Evolutionary conservation across 2,888 invertebrate genomes (phyloP).

Genomic region (Neoitamus cyanurus): DNA sequence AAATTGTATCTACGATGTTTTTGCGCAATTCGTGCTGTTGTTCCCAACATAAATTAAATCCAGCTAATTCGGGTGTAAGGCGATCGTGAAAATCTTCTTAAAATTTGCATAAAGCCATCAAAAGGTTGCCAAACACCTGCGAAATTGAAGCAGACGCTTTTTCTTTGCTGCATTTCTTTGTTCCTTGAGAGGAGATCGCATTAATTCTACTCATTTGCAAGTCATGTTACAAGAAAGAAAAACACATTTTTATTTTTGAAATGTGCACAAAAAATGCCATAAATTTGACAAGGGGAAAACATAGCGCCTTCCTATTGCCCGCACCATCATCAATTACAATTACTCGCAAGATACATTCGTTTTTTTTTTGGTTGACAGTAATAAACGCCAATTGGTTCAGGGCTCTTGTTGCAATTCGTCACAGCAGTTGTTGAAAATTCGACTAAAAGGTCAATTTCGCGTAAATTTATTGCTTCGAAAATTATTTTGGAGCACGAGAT

Average conservation of each 20-base stretch:
- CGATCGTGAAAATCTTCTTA: conserved; percentile 1
- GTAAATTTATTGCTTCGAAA: not conserved
- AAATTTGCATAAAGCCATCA: not conserved
- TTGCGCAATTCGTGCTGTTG: not conserved
- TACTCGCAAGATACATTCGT: not conserved
- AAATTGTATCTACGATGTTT: not conserved
- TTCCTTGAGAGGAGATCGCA: not conserved
- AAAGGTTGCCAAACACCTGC: not conserved
- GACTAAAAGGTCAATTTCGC: not conserved
- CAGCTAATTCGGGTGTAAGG: not conserved
- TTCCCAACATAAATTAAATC: conserved; percentile 1
- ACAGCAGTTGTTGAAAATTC: not conserved
- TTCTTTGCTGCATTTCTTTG: not conserved
- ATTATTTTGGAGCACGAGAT: not conserved
- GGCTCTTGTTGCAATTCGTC: not conserved
- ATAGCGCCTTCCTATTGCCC: not conserved
- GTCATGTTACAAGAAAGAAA: not conserved
- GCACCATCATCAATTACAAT: not conserved
- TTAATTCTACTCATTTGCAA: not conserved
- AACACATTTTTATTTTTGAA: not conserved
- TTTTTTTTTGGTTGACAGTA: not conserved
- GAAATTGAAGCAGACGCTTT: not conserved
- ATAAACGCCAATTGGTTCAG: not conserved
- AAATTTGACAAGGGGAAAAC: not conserved
- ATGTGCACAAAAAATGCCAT: not conserved